These are phyloP conservation scores for Orientallactaga bullata DNA, from an alignment of 2,113 vertebrate genomes.

Conservation along the genomic window DNA sequence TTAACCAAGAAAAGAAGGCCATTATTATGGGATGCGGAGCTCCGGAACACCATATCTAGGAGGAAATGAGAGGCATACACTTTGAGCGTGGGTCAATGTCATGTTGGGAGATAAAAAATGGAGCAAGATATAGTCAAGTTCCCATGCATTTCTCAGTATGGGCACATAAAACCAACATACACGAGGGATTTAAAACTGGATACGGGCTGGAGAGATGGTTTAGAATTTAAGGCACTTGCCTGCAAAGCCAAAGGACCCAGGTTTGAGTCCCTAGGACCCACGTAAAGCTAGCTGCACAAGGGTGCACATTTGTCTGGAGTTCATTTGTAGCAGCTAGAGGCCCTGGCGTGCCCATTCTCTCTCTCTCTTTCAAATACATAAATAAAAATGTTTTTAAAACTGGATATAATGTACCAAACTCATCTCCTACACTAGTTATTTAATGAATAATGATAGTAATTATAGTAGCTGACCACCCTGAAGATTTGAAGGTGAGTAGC, in stretches of 20 bases:
- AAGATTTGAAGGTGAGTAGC: conserved; percentile 10
- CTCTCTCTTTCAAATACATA: too few relatives aligned
- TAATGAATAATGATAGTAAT: conserved; percentile 20
- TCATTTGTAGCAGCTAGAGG: too few relatives aligned
- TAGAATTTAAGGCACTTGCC: too few relatives aligned
- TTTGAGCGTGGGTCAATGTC: background rate
- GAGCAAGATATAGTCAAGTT: background rate
- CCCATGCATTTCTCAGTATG: background rate
- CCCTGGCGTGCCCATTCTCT: too few relatives aligned
- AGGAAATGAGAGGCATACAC: background rate
- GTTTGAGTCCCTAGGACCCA: too few relatives aligned
- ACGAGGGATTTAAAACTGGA: background rate
- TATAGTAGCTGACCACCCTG: conserved; percentile 10
- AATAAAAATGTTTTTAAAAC: background rate
- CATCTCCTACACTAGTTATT: background rate
- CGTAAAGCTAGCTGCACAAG: too few relatives aligned
- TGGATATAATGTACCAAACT: background rate
- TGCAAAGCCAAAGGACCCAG: too few relatives aligned
- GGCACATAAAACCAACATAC: background rate
- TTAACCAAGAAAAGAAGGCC: background rate
- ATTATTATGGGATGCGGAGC: background rate
- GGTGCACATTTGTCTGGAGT: too few relatives aligned
- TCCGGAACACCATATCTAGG: background rate
- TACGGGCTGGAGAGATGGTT: too few relatives aligned
- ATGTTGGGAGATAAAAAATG: background rate